Conservation (phyloP, 2,888 invertebrate species). For the Escarpia spicata region DNA sequence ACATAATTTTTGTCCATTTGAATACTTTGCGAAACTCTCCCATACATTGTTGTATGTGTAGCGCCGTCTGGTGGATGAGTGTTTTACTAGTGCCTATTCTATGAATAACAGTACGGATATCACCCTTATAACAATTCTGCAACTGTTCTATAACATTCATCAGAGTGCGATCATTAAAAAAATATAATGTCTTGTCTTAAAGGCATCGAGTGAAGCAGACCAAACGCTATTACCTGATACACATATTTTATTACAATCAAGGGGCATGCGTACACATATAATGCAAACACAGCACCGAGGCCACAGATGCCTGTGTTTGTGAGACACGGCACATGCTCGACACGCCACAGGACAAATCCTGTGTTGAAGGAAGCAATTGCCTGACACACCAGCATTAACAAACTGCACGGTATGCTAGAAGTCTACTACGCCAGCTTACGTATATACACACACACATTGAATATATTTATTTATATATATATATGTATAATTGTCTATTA, state of each 20-base stretch:
- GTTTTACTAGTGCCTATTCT: too few relatives aligned
- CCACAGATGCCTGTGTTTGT: not conserved
- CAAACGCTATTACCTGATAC: not conserved
- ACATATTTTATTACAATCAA: conserved; percentile 14
- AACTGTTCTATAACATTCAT: too few relatives aligned
- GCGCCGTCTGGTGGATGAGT: too few relatives aligned
- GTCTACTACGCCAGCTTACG: not conserved
- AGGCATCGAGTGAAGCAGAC: not conserved
- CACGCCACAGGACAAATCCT: not conserved
- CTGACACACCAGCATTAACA: not conserved
- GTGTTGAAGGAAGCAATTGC: not conserved
- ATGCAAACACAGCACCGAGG: not conserved
- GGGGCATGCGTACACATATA: not conserved
- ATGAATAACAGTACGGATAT: not conserved
- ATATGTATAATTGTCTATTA: conserved; percentile 7
- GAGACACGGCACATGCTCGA: not conserved
- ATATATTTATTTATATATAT: not conserved
- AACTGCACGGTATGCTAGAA: not conserved
- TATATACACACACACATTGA: conserved; percentile 16
- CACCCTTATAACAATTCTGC: not conserved
- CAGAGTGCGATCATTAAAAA: not conserved
- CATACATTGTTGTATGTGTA: too few relatives aligned
- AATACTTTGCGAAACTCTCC: too few relatives aligned
- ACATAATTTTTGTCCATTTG: too few relatives aligned
- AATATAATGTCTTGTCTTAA: not conserved